phyloP scores from a whole-genome alignment of 2,797 vertebrate species.

The Meda fulgida region DNA sequence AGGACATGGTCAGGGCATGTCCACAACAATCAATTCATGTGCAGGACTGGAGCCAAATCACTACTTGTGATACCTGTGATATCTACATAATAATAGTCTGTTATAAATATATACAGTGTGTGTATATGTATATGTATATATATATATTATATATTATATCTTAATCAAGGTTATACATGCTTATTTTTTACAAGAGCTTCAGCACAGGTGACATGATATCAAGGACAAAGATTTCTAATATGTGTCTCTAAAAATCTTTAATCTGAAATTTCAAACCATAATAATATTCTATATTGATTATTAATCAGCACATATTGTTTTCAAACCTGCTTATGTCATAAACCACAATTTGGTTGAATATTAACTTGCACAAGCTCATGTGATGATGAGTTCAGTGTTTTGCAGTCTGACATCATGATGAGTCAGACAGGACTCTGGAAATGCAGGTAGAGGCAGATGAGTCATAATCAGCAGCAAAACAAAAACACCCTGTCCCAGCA shows the following conservation, averaged over 20 bases:
- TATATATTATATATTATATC: not conserved
- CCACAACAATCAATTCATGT: not conserved
- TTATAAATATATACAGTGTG: not conserved
- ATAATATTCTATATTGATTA: not conserved
- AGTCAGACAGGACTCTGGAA: constrained; percentile 42
- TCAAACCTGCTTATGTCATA: not conserved
- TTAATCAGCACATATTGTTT: not conserved
- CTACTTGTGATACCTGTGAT: not conserved
- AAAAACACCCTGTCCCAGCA: constrained; percentile 8
- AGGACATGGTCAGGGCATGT: constrained; percentile 33
- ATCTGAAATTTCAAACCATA: not conserved
- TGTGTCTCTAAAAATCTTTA: not conserved
- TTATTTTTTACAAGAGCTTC: not conserved
- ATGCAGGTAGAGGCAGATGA: constrained; percentile 45
- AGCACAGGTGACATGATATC: not conserved
- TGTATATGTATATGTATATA: too few species aligned
- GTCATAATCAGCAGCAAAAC: constrained; percentile 34
- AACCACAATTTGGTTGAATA: not conserved
- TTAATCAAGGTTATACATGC: not conserved
- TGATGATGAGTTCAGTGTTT: constrained; percentile 15
- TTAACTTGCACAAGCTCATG: constrained; percentile 11
- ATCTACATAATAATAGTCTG: not conserved
- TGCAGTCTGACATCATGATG: constrained; percentile 41
- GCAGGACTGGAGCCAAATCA: not conserved
- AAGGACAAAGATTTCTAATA: not conserved